Percentiles rank a stretch among this genome's conserved stretches.
Conservation (phyloP, 2,888 invertebrate species). For the Gryllus longicercus region DNA sequence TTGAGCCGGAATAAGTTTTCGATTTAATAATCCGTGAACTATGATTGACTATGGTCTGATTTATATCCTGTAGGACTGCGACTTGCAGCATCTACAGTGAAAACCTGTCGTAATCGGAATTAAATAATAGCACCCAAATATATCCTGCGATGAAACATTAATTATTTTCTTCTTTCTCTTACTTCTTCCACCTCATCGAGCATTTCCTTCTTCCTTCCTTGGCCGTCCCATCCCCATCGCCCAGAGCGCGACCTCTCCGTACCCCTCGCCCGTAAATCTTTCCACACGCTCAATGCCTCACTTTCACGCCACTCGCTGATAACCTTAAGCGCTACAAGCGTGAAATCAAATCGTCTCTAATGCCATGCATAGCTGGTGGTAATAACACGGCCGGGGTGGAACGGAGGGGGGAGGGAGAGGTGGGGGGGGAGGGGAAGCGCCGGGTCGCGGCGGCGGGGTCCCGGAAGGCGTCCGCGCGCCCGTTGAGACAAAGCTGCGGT, state of each 20-base stretch:
- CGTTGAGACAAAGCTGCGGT: slow-evolving; percentile 17
- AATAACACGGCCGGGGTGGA: not conserved
- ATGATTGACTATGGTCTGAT: too few species aligned
- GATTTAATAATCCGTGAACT: too few species aligned
- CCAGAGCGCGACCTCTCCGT: not conserved
- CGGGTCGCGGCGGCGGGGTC: not conserved
- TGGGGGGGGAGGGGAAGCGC: not conserved
- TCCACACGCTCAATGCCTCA: not conserved
- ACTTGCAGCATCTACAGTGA: too few species aligned
- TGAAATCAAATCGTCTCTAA: slow-evolving; percentile 17
- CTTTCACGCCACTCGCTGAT: slow-evolving; percentile 7
- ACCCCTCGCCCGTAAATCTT: not conserved
- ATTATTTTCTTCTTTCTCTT: too few species aligned
- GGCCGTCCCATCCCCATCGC: not conserved
- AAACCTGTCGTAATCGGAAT: too few species aligned
- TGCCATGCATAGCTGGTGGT: slow-evolving; percentile 10
- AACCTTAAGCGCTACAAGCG: not conserved
- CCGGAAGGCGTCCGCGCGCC: not conserved
- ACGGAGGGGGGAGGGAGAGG: not conserved
- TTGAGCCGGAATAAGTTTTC: too few species aligned
- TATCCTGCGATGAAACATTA: too few species aligned
- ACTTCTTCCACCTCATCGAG: too few species aligned
- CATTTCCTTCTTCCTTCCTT: too few species aligned
- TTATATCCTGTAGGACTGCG: too few species aligned
- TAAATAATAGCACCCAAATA: too few species aligned